phyloP scores from a whole-genome alignment of 2,888 invertebrate genomes.

The Cryptocheilus praepositus region DNA sequence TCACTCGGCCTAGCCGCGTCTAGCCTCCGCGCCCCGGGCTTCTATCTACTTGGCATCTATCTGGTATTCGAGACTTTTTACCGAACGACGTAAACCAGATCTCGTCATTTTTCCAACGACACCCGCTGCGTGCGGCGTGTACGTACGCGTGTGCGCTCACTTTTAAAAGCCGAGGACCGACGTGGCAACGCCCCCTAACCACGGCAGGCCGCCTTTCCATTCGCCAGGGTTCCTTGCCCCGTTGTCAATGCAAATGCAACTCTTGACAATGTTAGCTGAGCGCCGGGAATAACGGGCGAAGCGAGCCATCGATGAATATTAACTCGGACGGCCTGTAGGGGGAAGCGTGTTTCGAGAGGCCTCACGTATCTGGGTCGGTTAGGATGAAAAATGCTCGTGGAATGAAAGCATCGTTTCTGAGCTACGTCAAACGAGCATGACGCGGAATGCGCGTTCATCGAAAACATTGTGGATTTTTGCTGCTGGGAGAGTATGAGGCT shows the following conservation, averaged over 20 bases:
- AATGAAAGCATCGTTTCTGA: too few relatives aligned
- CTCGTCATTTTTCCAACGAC: slow-evolving; percentile 28
- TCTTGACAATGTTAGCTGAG: slow-evolving; percentile 25
- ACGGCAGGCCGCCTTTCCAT: slow-evolving; percentile 33
- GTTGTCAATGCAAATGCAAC: slow-evolving; percentile 38
- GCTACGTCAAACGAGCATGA: too few relatives aligned
- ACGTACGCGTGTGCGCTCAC: slow-evolving; percentile 25
- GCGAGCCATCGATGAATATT: not conserved
- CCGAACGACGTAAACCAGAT: slow-evolving; percentile 45
- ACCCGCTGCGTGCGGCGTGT: slow-evolving; percentile 11
- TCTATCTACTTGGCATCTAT: too few relatives aligned
- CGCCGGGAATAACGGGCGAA: too few relatives aligned
- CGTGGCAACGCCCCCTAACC: slow-evolving; percentile 39
- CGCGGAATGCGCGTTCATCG: too few relatives aligned
- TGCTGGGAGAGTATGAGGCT: too few relatives aligned
- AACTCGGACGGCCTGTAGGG: slow-evolving; percentile 17
- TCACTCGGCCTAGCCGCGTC: slow-evolving; percentile 32
- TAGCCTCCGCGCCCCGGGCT: slow-evolving; percentile 15
- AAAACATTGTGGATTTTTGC: too few relatives aligned
- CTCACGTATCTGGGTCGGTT: too few relatives aligned
- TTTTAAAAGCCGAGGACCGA: slow-evolving; percentile 26
- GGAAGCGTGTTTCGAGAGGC: slow-evolving; percentile 12
- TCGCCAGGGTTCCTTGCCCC: slow-evolving; percentile 24
- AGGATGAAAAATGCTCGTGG: too few relatives aligned
- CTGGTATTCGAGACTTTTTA: slow-evolving; percentile 39